Conservation (phyloP, 2,113 vertebrate genomes). For the Cairina moschata region DNA sequence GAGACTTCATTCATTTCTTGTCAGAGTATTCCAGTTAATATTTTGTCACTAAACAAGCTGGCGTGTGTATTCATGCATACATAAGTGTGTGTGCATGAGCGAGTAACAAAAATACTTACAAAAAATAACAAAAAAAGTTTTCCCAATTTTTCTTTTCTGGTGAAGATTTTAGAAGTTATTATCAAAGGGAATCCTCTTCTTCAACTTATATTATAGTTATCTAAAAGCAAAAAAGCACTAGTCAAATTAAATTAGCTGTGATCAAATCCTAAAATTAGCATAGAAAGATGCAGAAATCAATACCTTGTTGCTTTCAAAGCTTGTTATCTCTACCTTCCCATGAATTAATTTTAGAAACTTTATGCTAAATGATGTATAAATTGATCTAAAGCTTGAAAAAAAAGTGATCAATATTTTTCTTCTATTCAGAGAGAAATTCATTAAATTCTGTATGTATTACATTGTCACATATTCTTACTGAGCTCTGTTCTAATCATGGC, state of each 20-base stretch:
- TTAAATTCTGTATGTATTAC: constrained; percentile 70
- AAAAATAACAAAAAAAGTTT: not conserved
- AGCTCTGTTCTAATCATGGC: constrained; percentile 71
- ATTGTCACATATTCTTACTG: constrained; percentile 60
- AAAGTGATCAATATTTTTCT: constrained; percentile 77
- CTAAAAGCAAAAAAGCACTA: constrained; percentile 41
- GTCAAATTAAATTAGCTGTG: constrained; percentile 73
- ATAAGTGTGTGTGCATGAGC: not conserved
- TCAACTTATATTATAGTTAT: not conserved
- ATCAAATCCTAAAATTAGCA: constrained; percentile 71
- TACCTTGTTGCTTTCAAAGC: constrained; percentile 75
- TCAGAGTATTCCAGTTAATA: not conserved
- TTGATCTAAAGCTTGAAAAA: constrained; percentile 73
- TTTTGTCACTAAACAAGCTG: not conserved
- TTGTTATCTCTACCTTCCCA: constrained; percentile 62
- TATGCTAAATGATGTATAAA: constrained; percentile 71
- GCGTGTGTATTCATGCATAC: not conserved
- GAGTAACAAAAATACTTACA: not conserved
- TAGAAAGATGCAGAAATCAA: constrained; percentile 64
- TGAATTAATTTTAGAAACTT: constrained; percentile 69
- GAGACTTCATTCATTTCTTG: not conserved
- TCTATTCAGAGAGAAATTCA: constrained; percentile 70
- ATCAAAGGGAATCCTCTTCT: constrained; percentile 39
- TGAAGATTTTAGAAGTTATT: constrained; percentile 1
- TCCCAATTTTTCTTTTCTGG: not conserved